Conservation (phyloP, 1,140 invertebrate species). For the Zaprionus tsacasi region DNA sequence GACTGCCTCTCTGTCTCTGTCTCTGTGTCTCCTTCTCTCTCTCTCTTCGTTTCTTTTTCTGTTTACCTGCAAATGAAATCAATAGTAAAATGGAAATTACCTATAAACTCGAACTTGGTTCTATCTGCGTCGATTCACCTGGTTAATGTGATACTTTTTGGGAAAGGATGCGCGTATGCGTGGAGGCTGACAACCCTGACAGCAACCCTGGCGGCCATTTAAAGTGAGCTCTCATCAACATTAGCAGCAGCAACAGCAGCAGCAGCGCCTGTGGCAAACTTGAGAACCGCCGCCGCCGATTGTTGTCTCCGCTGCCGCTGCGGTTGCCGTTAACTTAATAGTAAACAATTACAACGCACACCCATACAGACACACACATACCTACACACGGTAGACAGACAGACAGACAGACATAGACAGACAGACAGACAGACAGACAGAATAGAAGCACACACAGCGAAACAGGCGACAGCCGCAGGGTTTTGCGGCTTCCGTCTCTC, state of each 20-base stretch:
- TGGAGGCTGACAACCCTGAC: constrained; percentile 15
- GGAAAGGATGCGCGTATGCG: constrained; percentile 55
- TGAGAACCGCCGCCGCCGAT: constrained; percentile 46
- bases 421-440: constrained; percentile 17
- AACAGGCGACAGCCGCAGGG: constrained; percentile 65
- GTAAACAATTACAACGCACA: constrained; percentile 73
- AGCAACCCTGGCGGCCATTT: constrained; percentile 57
- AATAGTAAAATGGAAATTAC: constrained; percentile 54
- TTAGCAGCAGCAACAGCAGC: constrained; percentile 30
- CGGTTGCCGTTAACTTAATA: constrained; percentile 79
- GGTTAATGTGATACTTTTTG: constrained; percentile 36
- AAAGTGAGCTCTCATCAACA: constrained; percentile 52
- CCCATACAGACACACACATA: constrained; percentile 17
- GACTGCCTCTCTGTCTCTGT: not conserved
- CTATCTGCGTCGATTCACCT: constrained; percentile 25
- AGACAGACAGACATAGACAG: constrained; percentile 19
- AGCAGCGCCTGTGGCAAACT: constrained; percentile 42
- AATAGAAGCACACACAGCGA: constrained; percentile 20
- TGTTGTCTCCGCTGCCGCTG: constrained; percentile 73
- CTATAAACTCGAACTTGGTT: constrained; percentile 29
- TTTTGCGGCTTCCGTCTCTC: constrained; percentile 40
- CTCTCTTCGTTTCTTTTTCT: not conserved
- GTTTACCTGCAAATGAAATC: constrained; percentile 43
- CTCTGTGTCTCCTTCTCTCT: not conserved
- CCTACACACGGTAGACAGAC: constrained; percentile 1